phyloP scores from a whole-genome alignment of 64 coral and sea anemone genomes.

The Pachyseris speciosa region DNA sequence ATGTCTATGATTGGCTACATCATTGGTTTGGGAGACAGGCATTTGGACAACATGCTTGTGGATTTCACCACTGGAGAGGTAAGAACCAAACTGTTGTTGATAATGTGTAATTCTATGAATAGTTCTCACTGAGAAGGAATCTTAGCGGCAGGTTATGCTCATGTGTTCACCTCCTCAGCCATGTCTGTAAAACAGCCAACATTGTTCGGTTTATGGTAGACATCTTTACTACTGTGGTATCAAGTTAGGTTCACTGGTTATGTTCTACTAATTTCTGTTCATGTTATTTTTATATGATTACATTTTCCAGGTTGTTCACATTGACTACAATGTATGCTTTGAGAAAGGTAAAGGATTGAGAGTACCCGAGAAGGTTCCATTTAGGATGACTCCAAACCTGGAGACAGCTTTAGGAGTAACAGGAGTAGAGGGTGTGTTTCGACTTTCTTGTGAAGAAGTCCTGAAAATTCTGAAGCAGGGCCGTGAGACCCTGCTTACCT shows the following conservation, averaged over 20 bases:
- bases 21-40: conserved; percentile 94
- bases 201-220: no score
- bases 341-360: conserved; percentile 94
- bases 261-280: no score
- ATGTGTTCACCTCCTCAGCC: no score
- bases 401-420: conserved; percentile 96
- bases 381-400: conserved; percentile 97
- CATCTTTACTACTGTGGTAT: not conserved
- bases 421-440: conserved; percentile 95
- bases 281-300: not conserved
- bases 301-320: conserved; percentile 88
- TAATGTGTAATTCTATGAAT: no score
- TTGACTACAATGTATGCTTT: conserved; percentile 99
- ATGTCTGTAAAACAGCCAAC: no score
- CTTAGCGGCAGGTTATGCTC: no score
- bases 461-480: conserved; percentile 93
- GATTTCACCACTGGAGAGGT: conserved; percentile 99
- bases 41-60: conserved; percentile 99
- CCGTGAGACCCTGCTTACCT: conserved; percentile 87
- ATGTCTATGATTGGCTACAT: conserved; percentile 99
- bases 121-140: no score
- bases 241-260: no score
- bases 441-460: conserved; percentile 97
- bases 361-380: conserved; percentile 97
- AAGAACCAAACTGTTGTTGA: not conserved